phyloP scores from a whole-genome alignment of 2,888 invertebrate genomes.

The Autographa gamma region DNA sequence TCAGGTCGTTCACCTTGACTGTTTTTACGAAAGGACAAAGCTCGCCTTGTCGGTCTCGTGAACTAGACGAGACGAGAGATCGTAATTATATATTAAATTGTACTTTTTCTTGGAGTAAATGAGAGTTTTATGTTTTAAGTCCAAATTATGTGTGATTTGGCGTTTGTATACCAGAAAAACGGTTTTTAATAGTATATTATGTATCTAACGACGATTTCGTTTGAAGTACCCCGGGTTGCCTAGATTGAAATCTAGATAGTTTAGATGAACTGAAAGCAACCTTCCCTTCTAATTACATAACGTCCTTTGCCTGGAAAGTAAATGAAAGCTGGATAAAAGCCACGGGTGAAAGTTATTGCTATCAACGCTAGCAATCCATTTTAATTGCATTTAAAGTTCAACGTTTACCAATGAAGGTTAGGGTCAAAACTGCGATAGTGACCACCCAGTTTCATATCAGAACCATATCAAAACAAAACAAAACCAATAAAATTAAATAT shows the following conservation, averaged over 20 bases:
- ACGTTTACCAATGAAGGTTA: neutral
- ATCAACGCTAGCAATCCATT: neutral
- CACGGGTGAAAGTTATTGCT: neutral
- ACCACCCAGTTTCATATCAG: neutral
- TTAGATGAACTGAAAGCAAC: neutral
- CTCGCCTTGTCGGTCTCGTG: slow-evolving; percentile 31
- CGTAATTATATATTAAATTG: slow-evolving; percentile 2
- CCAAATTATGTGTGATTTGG: no score
- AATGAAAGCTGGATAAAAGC: neutral
- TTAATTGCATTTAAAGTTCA: neutral
- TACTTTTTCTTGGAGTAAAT: no score
- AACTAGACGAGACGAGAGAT: slow-evolving; percentile 2
- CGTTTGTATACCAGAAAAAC: no score
- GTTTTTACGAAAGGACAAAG: slow-evolving; percentile 47
- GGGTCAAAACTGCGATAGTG: slow-evolving; percentile 1
- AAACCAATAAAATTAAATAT: no score
- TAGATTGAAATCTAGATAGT: neutral
- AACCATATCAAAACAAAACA: neutral
- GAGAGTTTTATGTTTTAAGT: no score
- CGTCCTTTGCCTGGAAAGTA: neutral
- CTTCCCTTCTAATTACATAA: slow-evolving; percentile 1
- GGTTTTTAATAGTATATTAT: neutral
- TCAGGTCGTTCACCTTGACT: slow-evolving; percentile 60
- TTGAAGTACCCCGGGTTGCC: neutral
- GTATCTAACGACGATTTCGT: neutral